Evolutionary conservation across 2,888 invertebrate genomes (phyloP).

Genomic region (Synanthedon myopaeformis): DNA sequence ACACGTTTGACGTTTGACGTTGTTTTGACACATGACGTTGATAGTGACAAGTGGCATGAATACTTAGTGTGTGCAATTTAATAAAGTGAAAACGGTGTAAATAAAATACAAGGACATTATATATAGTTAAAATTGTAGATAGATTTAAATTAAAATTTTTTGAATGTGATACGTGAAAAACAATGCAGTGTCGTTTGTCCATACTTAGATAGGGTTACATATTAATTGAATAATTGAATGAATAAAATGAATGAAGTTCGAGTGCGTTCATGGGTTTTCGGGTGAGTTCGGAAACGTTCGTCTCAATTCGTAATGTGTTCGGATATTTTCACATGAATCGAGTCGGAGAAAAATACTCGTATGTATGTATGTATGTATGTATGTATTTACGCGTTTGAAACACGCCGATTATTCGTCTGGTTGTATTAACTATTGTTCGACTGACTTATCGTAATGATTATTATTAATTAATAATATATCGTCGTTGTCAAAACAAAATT

Average conservation of each 20-base stretch:
- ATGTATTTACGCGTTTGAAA: background rate
- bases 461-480: constrained; percentile 16
- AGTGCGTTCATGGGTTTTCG: background rate
- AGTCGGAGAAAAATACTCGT: background rate
- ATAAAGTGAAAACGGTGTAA: constrained; percentile 22
- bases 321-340: background rate
- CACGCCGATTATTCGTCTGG: constrained; percentile 13
- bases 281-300: background rate
- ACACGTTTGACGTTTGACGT: no score
- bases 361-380: no score
- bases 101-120: constrained; percentile 34
- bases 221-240: background rate
- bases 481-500: no score
- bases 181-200: constrained; percentile 28
- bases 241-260: background rate
- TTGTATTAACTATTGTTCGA: constrained; percentile 42
- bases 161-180: constrained; percentile 52
- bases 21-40: background rate
- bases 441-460: constrained; percentile 46
- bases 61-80: background rate
- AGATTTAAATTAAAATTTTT: constrained; percentile 48
- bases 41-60: background rate
- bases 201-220: constrained; percentile 28
- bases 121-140: constrained; percentile 57
- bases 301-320: background rate